phyloP scores from a whole-genome alignment of 2,888 invertebrate genomes.

The Chymomyza procnemis region DNA sequence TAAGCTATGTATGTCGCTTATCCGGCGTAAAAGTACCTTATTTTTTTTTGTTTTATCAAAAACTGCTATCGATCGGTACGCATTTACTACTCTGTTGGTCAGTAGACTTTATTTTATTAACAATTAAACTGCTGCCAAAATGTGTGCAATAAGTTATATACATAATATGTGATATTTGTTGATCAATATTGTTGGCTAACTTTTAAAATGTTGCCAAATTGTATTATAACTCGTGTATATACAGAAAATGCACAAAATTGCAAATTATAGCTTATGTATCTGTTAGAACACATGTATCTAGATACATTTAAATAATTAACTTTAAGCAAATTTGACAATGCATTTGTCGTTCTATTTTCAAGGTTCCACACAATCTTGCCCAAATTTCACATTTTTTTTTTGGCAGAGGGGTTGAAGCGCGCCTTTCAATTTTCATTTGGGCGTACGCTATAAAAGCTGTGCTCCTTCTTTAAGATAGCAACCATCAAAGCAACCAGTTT shows the following conservation, averaged over 20 bases:
- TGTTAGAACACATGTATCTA: not conserved
- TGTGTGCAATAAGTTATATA: too few relatives aligned
- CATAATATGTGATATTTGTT: too few relatives aligned
- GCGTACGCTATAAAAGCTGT: slow-evolving; percentile 30
- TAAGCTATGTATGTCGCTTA: slow-evolving; percentile 6
- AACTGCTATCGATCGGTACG: not conserved
- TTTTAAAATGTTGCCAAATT: too few relatives aligned
- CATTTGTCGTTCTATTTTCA: slow-evolving; percentile 25
- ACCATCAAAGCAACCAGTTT: not conserved
- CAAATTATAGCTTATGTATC: too few relatives aligned
- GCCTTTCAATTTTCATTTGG: slow-evolving; percentile 48
- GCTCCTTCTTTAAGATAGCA: not conserved
- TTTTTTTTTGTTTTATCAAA: not conserved
- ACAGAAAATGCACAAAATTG: too few relatives aligned
- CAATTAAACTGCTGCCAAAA: not conserved
- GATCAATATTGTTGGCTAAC: too few relatives aligned
- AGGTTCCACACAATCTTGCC: not conserved
- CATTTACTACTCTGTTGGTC: too few relatives aligned
- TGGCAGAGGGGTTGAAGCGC: slow-evolving; percentile 61
- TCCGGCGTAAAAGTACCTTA: not conserved
- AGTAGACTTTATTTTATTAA: not conserved
- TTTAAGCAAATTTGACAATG: not conserved
- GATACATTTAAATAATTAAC: not conserved
- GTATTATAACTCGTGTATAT: too few relatives aligned
- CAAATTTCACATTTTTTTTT: not conserved